These are phyloP conservation scores for Aricia agestis DNA, from an alignment of 1,140 invertebrate species.

Conservation along the genomic window DNA sequence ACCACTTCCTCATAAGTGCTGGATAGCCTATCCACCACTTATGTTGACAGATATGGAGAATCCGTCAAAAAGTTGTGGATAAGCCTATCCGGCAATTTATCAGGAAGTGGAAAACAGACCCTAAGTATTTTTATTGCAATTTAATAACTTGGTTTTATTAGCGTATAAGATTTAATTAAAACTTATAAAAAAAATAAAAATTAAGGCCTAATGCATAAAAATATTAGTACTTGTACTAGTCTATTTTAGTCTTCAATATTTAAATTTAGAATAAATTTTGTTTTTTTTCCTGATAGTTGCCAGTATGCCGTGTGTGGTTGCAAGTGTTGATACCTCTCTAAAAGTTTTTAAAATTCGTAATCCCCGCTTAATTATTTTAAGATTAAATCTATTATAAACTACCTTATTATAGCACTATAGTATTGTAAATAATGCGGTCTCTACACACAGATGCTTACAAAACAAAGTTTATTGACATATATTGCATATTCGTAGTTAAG, in stretches of 20 bases:
- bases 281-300: conserved; percentile 33
- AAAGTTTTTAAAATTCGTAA: conserved; percentile 48
- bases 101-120: no score
- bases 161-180: not conserved
- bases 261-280: not conserved
- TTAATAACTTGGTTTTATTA: not conserved
- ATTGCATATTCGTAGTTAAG: conserved; percentile 69
- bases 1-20: no score
- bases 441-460: conserved; percentile 62
- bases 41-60: no score
- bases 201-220: conserved; percentile 5
- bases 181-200: not conserved
- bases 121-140: not conserved
- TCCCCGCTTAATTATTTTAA: conserved; percentile 59
- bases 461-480: conserved; percentile 61
- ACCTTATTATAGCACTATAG: conserved; percentile 46
- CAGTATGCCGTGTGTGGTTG: conserved; percentile 65
- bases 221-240: not conserved
- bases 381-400: conserved; percentile 48
- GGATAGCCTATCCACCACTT: no score
- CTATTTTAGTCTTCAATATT: conserved; percentile 1
- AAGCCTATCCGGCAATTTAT: no score
- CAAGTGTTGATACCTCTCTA: conserved; percentile 47
- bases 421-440: conserved; percentile 63
- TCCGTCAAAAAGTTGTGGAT: no score